Conservation (phyloP, 2,888 invertebrate genomes). For the Drosophila seclusa region DNA sequence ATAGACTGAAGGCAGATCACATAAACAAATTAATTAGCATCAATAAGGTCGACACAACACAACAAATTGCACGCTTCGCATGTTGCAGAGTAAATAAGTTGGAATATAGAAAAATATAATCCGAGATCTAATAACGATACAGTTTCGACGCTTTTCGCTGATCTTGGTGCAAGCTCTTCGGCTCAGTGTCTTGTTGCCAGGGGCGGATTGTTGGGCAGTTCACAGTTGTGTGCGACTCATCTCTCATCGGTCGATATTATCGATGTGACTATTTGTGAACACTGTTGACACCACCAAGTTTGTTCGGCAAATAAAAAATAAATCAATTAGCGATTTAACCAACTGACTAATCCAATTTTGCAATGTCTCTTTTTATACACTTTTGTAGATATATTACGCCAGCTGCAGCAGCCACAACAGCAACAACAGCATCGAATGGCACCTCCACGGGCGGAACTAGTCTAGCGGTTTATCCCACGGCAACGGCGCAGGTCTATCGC, state of each 20-base stretch:
- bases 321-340: constrained; percentile 57
- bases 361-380: constrained; percentile 15
- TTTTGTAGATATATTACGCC: constrained; percentile 83
- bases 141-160: not conserved
- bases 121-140: constrained; percentile 13
- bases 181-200: constrained; percentile 47
- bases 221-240: constrained; percentile 71
- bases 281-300: constrained; percentile 60
- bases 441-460: constrained; percentile 66
- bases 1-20: constrained; percentile 40
- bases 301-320: constrained; percentile 71
- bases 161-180: constrained; percentile 21
- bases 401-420: constrained; percentile 79
- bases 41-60: constrained; percentile 56
- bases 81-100: constrained; percentile 44
- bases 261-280: constrained; percentile 49
- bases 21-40: constrained; percentile 78
- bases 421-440: constrained; percentile 42
- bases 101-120: constrained; percentile 22
- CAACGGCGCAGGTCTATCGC: constrained; percentile 81
- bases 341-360: constrained; percentile 52
- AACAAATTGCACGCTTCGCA: constrained; percentile 41
- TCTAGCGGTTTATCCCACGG: constrained; percentile 80
- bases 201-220: constrained; percentile 32
- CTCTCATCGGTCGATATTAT: constrained; percentile 33